phyloP scores from a whole-genome alignment of 2,888 invertebrate genomes.

The Tipula helvola region DNA sequence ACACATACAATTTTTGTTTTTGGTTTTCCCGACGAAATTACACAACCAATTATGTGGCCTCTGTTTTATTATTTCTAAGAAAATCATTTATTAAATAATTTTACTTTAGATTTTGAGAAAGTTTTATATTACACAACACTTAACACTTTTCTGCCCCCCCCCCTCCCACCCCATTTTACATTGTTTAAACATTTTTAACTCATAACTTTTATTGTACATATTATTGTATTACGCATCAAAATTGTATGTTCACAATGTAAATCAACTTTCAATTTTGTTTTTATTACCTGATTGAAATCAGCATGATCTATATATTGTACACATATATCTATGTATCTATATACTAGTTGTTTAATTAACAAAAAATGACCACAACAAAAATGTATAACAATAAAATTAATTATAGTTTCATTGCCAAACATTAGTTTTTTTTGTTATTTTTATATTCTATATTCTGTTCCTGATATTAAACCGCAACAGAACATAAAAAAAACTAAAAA shows the following conservation, averaged over 20 bases:
- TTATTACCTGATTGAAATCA: not conserved
- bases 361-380: not conserved
- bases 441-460: not conserved
- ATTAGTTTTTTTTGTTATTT: not conserved
- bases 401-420: constrained; percentile 6
- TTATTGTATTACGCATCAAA: not conserved
- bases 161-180: not conserved
- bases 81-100: not conserved
- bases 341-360: not conserved
- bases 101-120: not conserved
- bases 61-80: not conserved
- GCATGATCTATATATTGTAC: not conserved
- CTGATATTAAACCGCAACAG: not conserved
- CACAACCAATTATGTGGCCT: not conserved
- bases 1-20: not conserved
- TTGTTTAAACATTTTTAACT: not conserved
- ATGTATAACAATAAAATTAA: not conserved
- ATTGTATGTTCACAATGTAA: not conserved
- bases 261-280: not conserved
- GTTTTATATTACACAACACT: not conserved
- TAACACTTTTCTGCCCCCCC: not conserved
- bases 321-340: not conserved
- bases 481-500: not conserved
- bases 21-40: not conserved
- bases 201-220: not conserved